These are phyloP conservation scores for Beris morrisii DNA, from an alignment of 2,888 invertebrate species.

Conservation along the genomic window DNA sequence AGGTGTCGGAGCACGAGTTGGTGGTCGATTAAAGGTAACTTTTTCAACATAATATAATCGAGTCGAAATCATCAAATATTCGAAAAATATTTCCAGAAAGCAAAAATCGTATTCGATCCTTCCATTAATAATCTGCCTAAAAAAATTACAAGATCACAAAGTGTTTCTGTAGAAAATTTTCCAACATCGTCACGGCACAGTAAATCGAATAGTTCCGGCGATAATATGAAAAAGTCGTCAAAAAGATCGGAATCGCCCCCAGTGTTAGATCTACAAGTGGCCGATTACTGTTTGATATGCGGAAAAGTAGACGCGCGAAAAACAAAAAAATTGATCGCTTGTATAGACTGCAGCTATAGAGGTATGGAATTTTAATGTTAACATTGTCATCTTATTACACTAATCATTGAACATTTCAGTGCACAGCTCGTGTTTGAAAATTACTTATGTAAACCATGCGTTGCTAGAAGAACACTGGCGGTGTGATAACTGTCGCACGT, in stretches of 20 bases:
- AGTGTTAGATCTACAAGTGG: background rate
- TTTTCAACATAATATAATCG: background rate
- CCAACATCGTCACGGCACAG: background rate
- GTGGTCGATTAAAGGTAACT: slow-evolving; percentile 23
- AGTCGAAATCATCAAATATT: slow-evolving; percentile 1
- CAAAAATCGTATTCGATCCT: slow-evolving; percentile 83
- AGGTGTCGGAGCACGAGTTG: slow-evolving; percentile 21
- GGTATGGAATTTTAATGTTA: slow-evolving; percentile 18
- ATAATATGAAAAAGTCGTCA: background rate
- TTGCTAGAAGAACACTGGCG: slow-evolving; percentile 66
- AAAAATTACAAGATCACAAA: slow-evolving; percentile 41
- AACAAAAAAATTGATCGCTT: slow-evolving; percentile 27
- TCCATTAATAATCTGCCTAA: slow-evolving; percentile 76
- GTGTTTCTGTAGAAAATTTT: background rate
- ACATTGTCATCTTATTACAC: slow-evolving; percentile 17
- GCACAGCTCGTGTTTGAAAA: slow-evolving; percentile 69
- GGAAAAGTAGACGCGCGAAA: slow-evolving; percentile 33
- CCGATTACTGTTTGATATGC: slow-evolving; percentile 36
- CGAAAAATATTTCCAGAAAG: slow-evolving; percentile 60
- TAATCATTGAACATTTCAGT: slow-evolving; percentile 55
- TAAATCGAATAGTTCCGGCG: slow-evolving; percentile 9
- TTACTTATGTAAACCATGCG: slow-evolving; percentile 67
- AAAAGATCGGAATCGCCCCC: background rate
- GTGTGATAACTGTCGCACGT: slow-evolving; percentile 87
- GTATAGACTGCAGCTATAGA: slow-evolving; percentile 34